Conservation (phyloP, 2,113 vertebrate species). For the Ptilonorhynchus violaceus region DNA sequence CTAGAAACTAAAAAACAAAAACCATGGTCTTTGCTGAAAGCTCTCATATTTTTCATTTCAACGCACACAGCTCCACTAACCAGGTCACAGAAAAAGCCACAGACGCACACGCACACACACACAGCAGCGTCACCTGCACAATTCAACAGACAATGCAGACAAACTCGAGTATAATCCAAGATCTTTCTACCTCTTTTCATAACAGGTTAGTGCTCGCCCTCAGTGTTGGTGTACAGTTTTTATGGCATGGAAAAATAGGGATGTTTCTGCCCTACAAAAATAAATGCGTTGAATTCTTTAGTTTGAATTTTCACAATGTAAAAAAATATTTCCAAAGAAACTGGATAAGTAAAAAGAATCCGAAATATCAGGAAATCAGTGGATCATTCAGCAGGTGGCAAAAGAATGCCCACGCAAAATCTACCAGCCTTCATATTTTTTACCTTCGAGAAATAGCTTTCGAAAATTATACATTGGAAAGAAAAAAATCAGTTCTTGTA, state of each 20-base stretch:
- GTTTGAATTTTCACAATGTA: constrained; percentile 65
- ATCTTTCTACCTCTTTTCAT: constrained; percentile 85
- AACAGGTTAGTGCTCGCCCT: constrained; percentile 83
- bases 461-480: constrained; percentile 46
- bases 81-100: constrained; percentile 79
- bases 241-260: constrained; percentile 84
- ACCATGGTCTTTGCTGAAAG: constrained; percentile 67
- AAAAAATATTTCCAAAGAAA: constrained; percentile 58
- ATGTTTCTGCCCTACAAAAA: constrained; percentile 84
- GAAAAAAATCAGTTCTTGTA: background rate
- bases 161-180: constrained; percentile 79
- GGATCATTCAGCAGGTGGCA: constrained; percentile 43
- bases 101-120: constrained; percentile 4
- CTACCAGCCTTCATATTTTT: constrained; percentile 4
- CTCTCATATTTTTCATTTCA: constrained; percentile 60
- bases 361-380: constrained; percentile 50
- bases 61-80: constrained; percentile 67
- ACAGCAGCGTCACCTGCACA: constrained; percentile 69
- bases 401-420: constrained; percentile 34
- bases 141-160: constrained; percentile 76
- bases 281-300: constrained; percentile 84
- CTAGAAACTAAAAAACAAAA: constrained; percentile 64
- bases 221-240: constrained; percentile 85
- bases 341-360: constrained; percentile 53
- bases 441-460: constrained; percentile 74